A percentile compares a stretch with the other conserved stretches of the same genome.
Conservation (phyloP, 2,113 vertebrate species). For the Cyprinodon tularosa region DNA sequence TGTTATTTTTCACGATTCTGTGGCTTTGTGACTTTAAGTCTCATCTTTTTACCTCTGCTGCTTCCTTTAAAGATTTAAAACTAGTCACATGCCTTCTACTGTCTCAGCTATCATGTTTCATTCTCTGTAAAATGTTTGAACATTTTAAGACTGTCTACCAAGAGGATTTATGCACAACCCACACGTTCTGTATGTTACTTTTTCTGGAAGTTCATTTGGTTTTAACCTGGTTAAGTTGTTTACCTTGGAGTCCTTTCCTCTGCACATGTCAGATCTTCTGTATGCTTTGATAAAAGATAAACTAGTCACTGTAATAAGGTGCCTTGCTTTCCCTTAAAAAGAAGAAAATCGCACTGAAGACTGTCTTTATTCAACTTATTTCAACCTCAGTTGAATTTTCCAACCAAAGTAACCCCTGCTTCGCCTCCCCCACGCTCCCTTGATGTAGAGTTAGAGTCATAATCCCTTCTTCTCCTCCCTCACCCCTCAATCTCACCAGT, state of each 20-base stretch:
- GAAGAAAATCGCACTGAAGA: neutral
- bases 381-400: constrained; percentile 24
- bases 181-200: too few relatives aligned
- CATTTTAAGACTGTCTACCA: too few relatives aligned
- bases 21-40: too few relatives aligned
- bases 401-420: constrained; percentile 51
- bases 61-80: too few relatives aligned
- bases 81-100: too few relatives aligned
- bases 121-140: too few relatives aligned
- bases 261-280: neutral
- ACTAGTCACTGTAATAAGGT: neutral
- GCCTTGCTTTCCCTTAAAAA: neutral
- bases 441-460: constrained; percentile 58
- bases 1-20: too few relatives aligned
- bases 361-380: constrained; percentile 12
- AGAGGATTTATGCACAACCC: too few relatives aligned
- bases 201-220: neutral
- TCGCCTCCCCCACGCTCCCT: constrained; percentile 15
- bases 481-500: constrained; percentile 38
- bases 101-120: too few relatives aligned
- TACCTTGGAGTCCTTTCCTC: neutral
- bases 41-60: too few relatives aligned
- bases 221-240: neutral
- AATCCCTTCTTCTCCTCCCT: constrained; percentile 42
- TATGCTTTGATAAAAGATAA: neutral